Conservation (phyloP, 1,140 invertebrate species). For the Drosophila serrata region DNA sequence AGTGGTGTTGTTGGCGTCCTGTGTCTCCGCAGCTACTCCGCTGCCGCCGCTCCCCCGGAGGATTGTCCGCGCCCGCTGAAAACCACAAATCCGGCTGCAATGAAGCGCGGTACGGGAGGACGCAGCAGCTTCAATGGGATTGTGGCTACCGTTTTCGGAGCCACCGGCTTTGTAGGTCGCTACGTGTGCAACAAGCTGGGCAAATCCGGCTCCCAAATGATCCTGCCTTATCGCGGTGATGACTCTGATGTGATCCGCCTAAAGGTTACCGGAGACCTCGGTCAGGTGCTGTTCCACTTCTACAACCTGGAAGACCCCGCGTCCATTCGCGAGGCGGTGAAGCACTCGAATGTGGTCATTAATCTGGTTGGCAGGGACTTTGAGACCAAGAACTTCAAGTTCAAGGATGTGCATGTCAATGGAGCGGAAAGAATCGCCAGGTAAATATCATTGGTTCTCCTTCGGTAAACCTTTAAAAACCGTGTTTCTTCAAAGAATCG, state of each 20-base stretch:
- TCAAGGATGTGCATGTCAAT: constrained; percentile 92
- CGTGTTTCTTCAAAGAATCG: constrained; percentile 86
- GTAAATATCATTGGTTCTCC: constrained; percentile 58
- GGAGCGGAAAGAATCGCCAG: constrained; percentile 91
- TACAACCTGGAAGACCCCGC: constrained; percentile 95
- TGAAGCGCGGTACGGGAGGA: constrained; percentile 96
- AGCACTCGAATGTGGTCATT: constrained; percentile 98
- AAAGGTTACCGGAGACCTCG: constrained; percentile 96
- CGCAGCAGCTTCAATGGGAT: constrained; percentile 98
- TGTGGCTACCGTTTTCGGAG: constrained; percentile 98
- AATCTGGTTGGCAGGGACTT: constrained; percentile 97
- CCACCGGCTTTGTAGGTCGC: constrained; percentile 94
- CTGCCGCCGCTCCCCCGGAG: constrained; percentile 61
- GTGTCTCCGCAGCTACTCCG: constrained; percentile 66
- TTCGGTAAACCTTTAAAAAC: constrained; percentile 50
- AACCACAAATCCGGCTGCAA: constrained; percentile 86
- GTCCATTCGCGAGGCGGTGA: constrained; percentile 94
- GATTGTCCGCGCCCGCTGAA: constrained; percentile 77
- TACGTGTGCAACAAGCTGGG: constrained; percentile 95
- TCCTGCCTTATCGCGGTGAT: constrained; percentile 97
- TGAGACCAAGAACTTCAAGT: constrained; percentile 96
- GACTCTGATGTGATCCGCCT: constrained; percentile 91
- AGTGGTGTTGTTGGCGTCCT: constrained; percentile 76
- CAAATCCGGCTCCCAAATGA: constrained; percentile 94
- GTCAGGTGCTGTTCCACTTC: constrained; percentile 96